These are phyloP conservation scores for Discoglossus pictus DNA, from an alignment of 2,797 vertebrate genomes.

Conservation along the genomic window DNA sequence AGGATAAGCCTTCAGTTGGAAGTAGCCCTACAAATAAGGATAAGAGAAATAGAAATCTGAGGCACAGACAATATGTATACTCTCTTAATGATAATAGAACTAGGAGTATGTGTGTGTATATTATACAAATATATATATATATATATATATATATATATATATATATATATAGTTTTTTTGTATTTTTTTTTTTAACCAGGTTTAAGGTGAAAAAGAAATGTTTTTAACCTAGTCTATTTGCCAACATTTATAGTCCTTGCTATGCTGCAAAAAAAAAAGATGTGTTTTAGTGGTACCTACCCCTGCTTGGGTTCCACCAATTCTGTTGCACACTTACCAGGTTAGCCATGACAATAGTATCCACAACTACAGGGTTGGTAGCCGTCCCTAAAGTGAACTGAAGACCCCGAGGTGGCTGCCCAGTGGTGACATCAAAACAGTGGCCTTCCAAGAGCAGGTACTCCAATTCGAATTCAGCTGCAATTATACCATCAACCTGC, in stretches of 20 bases:
- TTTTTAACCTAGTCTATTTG: no score
- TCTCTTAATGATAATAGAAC: no score
- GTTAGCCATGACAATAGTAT: slow-evolving; percentile 98
- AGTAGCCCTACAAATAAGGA: slow-evolving; percentile 82
- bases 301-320: accelerated
- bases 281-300: accelerated
- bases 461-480: slow-evolving; percentile 93
- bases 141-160: no score
- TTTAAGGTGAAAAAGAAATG: no score
- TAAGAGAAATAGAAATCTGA: not conserved
- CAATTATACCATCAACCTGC: slow-evolving; percentile 88
- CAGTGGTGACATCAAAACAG: slow-evolving; percentile 94
- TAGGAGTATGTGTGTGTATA: no score
- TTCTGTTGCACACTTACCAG: slow-evolving; percentile 68
- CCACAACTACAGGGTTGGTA: slow-evolving; percentile 81
- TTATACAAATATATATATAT: no score
- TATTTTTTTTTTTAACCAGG: no score
- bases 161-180: no score
- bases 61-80: no score
- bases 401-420: slow-evolving; percentile 92
- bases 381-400: slow-evolving; percentile 93
- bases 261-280: not conserved
- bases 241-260: no score
- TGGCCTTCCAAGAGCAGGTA: slow-evolving; percentile 93
- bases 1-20: slow-evolving; percentile 96